Base-by-base conservation (phyloP, 2,113 vertebrate species). In the Picathartes gymnocephalus region DNA sequence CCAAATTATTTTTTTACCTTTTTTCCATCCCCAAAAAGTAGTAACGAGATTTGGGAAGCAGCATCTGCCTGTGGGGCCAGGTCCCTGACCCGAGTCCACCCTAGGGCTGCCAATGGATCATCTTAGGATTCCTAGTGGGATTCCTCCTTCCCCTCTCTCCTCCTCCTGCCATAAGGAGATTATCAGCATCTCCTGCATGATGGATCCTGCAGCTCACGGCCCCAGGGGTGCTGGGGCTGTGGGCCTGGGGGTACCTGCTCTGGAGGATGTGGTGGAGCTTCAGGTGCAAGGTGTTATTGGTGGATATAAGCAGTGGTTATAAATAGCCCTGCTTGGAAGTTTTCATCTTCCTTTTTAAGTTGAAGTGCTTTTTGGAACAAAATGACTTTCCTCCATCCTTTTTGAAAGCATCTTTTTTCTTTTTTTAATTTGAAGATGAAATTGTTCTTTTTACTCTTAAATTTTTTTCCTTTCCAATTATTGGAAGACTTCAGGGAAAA, bases 281-380 rank as follows among this genome's bases (percentile, higher is more conserved):
- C 8, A 51, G 65, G 45, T 61, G 35, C n/a, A 35, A 51, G 64
- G 30, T 77, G 64, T 54, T 64, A 51, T 14, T 37, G 81, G n/a
- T 77, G 85, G 83, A 15, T 56, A 22, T 15, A 61, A 64, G 47
- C 42, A 13, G 33, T 6, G 68, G 78, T 69, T 91, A 69, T 79
- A 86, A 91, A 91, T 86, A 96, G 27, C 71, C 39, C 71, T 18
- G 40, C 8, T 72, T 64, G 83, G 33, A 95, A 94, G 71, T 92
- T 86, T 80, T 91, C 68, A 27, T 76, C 71, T 81, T 81, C 28
- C 40, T 62, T 92, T 92, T 50, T 14, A 58, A 50, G 73, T 31
- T 15, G 61, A 87, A 88, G 74, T 35, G 74, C 70, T 51, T 94
- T 82, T 86, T 85, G 80, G 86, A 94, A 30, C 66, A 39, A 28